phyloP scores from a whole-genome alignment of 2,113 vertebrate genomes.

The Emydocephalus ijimae region DNA sequence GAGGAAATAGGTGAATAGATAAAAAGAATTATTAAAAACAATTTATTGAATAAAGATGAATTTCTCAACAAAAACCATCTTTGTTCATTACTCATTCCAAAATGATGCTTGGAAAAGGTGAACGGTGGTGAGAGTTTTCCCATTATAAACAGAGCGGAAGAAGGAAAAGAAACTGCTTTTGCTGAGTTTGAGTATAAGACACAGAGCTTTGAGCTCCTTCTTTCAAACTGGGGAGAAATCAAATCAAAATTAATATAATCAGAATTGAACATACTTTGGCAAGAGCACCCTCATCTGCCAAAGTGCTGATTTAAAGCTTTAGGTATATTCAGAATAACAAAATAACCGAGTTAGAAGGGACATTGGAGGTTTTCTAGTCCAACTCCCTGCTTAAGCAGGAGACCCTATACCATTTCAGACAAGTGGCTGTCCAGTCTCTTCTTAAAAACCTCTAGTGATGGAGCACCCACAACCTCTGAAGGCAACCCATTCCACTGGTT shows the following conservation, averaged over 20 bases:
- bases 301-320: constrained; percentile 41
- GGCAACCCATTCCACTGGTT: too few species aligned
- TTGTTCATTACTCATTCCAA: constrained; percentile 27
- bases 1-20: constrained; percentile 39
- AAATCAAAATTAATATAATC: constrained; percentile 34
- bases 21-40: constrained; percentile 46
- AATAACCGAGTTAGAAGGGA: neutral
- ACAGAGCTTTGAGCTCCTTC: constrained; percentile 38
- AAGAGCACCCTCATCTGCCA: constrained; percentile 50
- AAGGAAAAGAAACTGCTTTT: constrained; percentile 3
- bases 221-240: constrained; percentile 53
- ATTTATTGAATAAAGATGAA: constrained; percentile 4
- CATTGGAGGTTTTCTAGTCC: neutral
- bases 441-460: too few species aligned
- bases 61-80: constrained; percentile 24
- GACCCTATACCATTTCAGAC: too few species aligned
- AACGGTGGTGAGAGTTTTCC: constrained; percentile 16
- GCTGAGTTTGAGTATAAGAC: constrained; percentile 6
- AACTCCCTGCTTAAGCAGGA: too few species aligned
- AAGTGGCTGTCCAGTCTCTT: too few species aligned
- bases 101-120: neutral
- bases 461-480: too few species aligned
- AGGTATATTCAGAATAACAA: neutral
- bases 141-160: constrained; percentile 14
- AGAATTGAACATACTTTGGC: constrained; percentile 17